Evolutionary conservation across 2,888 invertebrate species (phyloP), one percentile per base, ranked within the genome.

Genomic region (Dugesia japonica): DNA sequence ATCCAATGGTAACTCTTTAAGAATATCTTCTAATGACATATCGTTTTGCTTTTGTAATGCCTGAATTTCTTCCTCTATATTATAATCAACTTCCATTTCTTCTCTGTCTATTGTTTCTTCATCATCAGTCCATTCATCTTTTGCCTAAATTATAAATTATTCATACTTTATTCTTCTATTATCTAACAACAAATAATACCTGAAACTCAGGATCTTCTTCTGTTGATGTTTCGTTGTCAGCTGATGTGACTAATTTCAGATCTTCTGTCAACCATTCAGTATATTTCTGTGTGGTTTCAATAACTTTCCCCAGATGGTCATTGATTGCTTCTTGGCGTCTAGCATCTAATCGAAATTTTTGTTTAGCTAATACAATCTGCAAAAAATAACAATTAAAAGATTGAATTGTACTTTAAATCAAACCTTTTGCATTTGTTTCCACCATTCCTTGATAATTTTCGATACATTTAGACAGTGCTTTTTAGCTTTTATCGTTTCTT

Each of bases 241-340:
- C 56, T 23, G 56, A 56, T 20, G 56, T n/a, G 7, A 56, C 17
- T 7, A 56, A 7, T 56, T 56, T 56, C 23, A 85, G 80, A 7
- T 84, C 83, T 78, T 84, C 83, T 13, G 84, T 82, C 74, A 85
- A 78, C 84, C 84, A 84, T 15, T 83, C 80, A 42, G 94, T 94
- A 87, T 94, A 95, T 83, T 92, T 93, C 85, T 98, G 97, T 0
- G 97, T 95, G 86, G 94, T 92, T 85, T 94, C 95, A 78, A 98
- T 95, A 83, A 98, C 94, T 84, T 94, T 94, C 85, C 92, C 92
- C 78, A 98, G 88, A 86, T 97, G 97, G 82, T 94, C 90, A 87
- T 97, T 95, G 77, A 97, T 87, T 0, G 94, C 94, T 83, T 91
- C 90, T 84, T 94, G 92, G 78, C 94, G 88, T 83, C 94, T 93